Evolutionary conservation across 2,888 invertebrate species (phyloP), one percentile per base, ranked within the genome.

Genomic region (Amphipyra berbera): DNA sequence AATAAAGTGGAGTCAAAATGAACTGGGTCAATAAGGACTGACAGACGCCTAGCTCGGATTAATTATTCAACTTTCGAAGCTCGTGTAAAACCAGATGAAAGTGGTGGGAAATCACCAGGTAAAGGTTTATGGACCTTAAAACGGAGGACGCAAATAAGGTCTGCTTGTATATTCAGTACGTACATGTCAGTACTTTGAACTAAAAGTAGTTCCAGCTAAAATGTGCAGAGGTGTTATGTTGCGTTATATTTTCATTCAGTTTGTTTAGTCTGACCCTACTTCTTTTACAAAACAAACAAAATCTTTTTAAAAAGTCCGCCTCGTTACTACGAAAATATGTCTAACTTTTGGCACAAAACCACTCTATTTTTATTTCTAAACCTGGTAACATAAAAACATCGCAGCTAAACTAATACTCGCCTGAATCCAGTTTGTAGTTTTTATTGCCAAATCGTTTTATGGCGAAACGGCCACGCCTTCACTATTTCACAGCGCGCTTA

Each of bases 401-500:
- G 68, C 47, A 13, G 41, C 41, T 33, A 49, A 67, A 54, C 53
- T 73, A 73, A 69, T 69, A 47, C 55, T 21, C 42, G 40, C 35
- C 14, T 27, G 47, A 41, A 74, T 61, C 55, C 15, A 74, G 75
- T 70, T 73, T 68, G 69, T 68, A 68, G 61, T 68, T 70, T 69
- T 70, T 68, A 70, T 61, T 68, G 61, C 48, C 41, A 49, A 69
- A 68, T 61, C 52, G 69, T 53, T 70, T 70, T 61, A 74, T 53
- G n/a, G 61, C 47, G 41, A 6, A 8, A 42, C 37, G 14, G 42
- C 48, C 40, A 42, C 61, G 44, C 61, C 52, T 53, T 37, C 21
- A 49, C 33, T 45, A 58, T 73, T 73, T 30, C 48, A 48, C 55
- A 68, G 38, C 15, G 40, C 33, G 49, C 41, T 55, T 55, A 46